Evolutionary conservation across 2,113 vertebrate genomes (phyloP), one percentile per base, ranked within the genome.

Genomic region (Tylochromis polylepis): DNA sequence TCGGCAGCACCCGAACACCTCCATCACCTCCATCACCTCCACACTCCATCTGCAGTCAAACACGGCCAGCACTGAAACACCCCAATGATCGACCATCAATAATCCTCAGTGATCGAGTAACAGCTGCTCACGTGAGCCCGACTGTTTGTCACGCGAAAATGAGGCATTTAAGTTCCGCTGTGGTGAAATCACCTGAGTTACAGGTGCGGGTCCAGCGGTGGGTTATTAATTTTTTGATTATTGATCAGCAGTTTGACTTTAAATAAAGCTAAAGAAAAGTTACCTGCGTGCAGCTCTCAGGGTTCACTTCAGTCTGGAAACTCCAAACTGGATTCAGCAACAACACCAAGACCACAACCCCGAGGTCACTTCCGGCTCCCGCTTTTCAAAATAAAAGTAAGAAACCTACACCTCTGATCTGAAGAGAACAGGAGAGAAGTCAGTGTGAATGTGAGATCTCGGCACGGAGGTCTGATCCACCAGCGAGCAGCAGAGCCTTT

Each of bases 361-460:
- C 24, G 16, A 51, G 7, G 1, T 4, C 1, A 60, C 78, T 51
- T 92, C 88, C 88, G 53, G 83, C 27, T 24, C 8, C 2, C 3
- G 12, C 5, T 4, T 90, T 92, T 88, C 86, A 89, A 24, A 87
- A 34, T 85, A 49, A 88, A 79, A 29, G 12, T 22, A 55, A 22
- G 51, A 36, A 53, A 14, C 5, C 27, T 5, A 14, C 38, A 11
- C 5, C n/a, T 15, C 3, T 16, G 12, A 11, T 10, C 8, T 41
- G 62, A 41, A 7, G 11, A 3, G 1, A 5, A 70, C 36, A 43
- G n/a, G 14, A 27, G 65, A 11, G 38, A 27, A 70, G 43, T 43
- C 38, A 3, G 65, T 2, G 36, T 38, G 20, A 67, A 41, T 9
- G 8, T 38, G 11, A 43, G 11, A 1, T 8, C 7, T 31, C 31